Base-by-base conservation (phyloP, 30 jellyfish, hydroid and myxozoan genomes). In the Catostylus mosaicus region DNA sequence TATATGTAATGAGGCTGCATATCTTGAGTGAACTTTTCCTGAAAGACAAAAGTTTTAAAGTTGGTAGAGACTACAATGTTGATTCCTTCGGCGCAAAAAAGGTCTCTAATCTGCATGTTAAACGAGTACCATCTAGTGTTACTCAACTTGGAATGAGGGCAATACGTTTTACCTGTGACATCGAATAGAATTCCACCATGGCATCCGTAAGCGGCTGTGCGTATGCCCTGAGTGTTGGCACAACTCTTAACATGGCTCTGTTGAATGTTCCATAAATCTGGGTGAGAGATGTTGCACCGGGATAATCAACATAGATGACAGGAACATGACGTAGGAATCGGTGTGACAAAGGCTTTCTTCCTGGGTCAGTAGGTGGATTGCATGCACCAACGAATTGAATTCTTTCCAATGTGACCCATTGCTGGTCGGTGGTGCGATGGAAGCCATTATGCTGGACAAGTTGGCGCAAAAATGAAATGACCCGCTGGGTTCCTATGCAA, bases 171-270 rank as follows among this genome's bases (percentile, higher is more conserved):
- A 89, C 97, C 87, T 94, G 99, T 18, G 99, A 94, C 96, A 94
- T 78, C 0, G 96, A 75, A 82, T 89, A 95, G 71, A 95, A 90
- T 32, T 95, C 99, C 12, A 95, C 98, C 99, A 95, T 95, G 31
- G 99, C 98, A 76, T 95, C 99, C 8, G 99, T 95, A 27, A 90
- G 64, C n/a, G 99, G 99, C 29, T 95, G 94, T 19, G 98, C 98
- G 79, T 57, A 94, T 34, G 98, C 85, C 48, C 99, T 74, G 38
- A 95, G 77, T 61, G 98, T 66, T 54, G 98, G 97, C 56, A 86
- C 95, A 45, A 95, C 78, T 83, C 95, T 67, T 31, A 89, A 76
- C 99, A 95, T 95, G 82, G 98, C 98, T 32, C 98, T 60, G 67
- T 95, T 95, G 92, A 95, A 95, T 30, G 98, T 95, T 19, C 99